A percentile compares a stretch with the other conserved stretches of the same genome.
These are phyloP conservation scores for Platerodrilus igneus DNA, from an alignment of 2,888 invertebrate genomes.

Conservation along the genomic window DNA sequence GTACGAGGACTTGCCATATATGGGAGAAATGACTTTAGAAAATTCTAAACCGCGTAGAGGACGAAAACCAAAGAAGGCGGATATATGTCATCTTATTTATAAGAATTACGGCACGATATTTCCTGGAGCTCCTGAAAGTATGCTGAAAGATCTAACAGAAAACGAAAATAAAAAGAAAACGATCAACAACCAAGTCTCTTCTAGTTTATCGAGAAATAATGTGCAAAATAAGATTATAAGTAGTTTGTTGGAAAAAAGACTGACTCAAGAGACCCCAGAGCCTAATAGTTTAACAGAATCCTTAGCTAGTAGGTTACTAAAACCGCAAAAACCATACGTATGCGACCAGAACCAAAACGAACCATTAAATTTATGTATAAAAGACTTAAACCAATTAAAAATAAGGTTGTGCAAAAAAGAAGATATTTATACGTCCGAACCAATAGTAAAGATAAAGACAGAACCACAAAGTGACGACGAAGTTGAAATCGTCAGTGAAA, in stretches of 20 bases:
- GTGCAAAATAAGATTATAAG: constrained; percentile 66
- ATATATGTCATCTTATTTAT: constrained; percentile 86
- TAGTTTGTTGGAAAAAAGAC: constrained; percentile 63
- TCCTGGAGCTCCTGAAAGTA: constrained; percentile 62
- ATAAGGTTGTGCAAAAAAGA: constrained; percentile 60
- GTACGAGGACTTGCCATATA: constrained; percentile 81
- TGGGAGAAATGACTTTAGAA: constrained; percentile 88
- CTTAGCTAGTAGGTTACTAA: constrained; percentile 39
- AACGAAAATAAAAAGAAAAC: constrained; percentile 39
- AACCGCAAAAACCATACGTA: constrained; percentile 44
- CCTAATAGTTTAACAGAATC: constrained; percentile 12
- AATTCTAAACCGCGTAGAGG: constrained; percentile 83
- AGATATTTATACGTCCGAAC: constrained; percentile 55
- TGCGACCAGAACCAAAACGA: constrained; percentile 56
- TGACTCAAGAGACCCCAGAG: constrained; percentile 62
- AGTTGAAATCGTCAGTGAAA: constrained; percentile 46
- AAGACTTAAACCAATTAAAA: constrained; percentile 68
- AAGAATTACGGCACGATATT: constrained; percentile 87
- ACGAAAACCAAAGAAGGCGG: constrained; percentile 86
- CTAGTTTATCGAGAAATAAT: constrained; percentile 54
- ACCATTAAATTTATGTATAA: constrained; percentile 77
- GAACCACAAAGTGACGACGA: constrained; percentile 56
- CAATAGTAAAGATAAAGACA: constrained; percentile 54
- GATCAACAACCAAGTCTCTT: constrained; percentile 32
- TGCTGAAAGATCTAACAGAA: constrained; percentile 51